Evolutionary conservation across 2,888 invertebrate genomes (phyloP).

Genomic region (Peribatodes rhomboidaria): DNA sequence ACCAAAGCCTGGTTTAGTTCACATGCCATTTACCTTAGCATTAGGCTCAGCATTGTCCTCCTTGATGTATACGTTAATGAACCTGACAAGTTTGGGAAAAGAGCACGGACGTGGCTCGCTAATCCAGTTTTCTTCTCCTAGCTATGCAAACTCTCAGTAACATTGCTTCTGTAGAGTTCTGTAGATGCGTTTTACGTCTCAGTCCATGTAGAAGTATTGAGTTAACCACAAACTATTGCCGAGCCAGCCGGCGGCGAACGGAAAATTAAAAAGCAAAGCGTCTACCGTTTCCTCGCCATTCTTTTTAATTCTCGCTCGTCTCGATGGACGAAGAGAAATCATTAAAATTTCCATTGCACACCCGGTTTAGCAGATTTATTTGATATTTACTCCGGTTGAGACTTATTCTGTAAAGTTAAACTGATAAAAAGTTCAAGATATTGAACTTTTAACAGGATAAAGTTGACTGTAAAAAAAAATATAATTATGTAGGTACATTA

Average conservation of each 20-base stretch:
- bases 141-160: no score
- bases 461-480: not conserved
- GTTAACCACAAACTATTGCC: conserved; percentile 70
- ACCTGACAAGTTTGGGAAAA: no score
- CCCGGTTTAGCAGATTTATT: conserved; percentile 69
- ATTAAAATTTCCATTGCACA: conserved; percentile 77
- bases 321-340: conserved; percentile 70
- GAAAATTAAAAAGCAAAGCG: conserved; percentile 84
- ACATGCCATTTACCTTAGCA: no score
- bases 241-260: conserved; percentile 71
- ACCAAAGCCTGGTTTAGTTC: no score
- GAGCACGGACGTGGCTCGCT: no score
- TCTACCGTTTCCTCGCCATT: conserved; percentile 74
- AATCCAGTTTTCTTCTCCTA: no score
- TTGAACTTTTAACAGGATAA: not conserved
- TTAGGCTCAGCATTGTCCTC: no score
- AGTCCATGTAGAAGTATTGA: conserved; percentile 56
- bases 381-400: conserved; percentile 63
- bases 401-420: conserved; percentile 52
- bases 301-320: conserved; percentile 78
- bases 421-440: conserved; percentile 17
- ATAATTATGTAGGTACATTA: no score
- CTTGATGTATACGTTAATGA: no score
- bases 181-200: conserved; percentile 1
- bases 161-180: not conserved